Base-by-base conservation (phyloP, 2,113 vertebrate genomes). In the Brachypteracias leptosomus region DNA sequence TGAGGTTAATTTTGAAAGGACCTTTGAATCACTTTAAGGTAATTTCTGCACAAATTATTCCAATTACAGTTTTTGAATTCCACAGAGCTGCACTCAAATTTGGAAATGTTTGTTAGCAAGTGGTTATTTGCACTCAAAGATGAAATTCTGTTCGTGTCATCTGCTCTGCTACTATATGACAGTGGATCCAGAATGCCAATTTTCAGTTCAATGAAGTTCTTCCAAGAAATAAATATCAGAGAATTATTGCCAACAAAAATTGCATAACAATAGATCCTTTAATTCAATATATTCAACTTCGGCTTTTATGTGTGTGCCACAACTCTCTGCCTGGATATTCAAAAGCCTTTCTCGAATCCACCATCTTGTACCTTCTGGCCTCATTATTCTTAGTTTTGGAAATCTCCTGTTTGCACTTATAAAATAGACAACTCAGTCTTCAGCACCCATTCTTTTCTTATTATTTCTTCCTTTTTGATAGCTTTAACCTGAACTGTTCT, bases 141-240 rank as follows among this genome's bases (percentile, higher is more conserved):
- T 22, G 6, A 85, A 93, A 82, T 88, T 89, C 46, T 79, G 25
- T 70, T 89, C 44, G 21, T 62, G 51, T 68, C n/a, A 47, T 83
- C 66, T 87, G 55, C 29, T 67, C 36, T 91, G n/a, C 52, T 71
- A 13, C 25, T 89, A 13, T 68, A 52, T 42, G 55, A 77, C 49
- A 85, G 25, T 4, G 13, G 82, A 80, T 17, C 36, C 51, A 77
- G 68, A 93, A 62, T 21, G 26, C 44, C n/a, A 86, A 28, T 82
- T 93, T 86, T 92, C 72, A 79, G 63, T 88, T 94, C 82, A 80
- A 73, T 5, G 71, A 90, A 59, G 44, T 80, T 85, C 46, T 93
- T 89, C n/a, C 24, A 85, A 93, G 52, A 78, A 78, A 66, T 28
- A 96, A 89, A 82, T 63, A 73, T 10, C 5, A 16, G 75, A 86